Conservation (phyloP, 2,888 invertebrate species). For the Leptopilina syphax region DNA sequence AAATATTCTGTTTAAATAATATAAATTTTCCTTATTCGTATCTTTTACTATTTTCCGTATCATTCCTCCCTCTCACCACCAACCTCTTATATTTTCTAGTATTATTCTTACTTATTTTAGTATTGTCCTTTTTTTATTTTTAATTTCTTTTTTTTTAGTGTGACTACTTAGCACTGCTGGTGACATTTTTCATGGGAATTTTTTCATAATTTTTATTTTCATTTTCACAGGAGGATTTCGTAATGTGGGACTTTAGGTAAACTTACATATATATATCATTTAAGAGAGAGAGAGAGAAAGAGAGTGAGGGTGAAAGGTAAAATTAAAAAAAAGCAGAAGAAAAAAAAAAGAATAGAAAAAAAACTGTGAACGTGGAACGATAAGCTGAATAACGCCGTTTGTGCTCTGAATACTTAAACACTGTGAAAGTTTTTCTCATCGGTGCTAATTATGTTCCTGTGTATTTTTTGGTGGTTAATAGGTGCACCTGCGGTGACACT, state of each 20-base stretch:
- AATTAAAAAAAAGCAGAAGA: too few relatives aligned
- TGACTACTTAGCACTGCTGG: neutral
- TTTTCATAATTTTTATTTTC: constrained; percentile 21
- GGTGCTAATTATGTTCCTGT: constrained; percentile 67
- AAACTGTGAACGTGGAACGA: constrained; percentile 32
- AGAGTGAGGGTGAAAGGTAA: too few relatives aligned
- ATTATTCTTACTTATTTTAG: neutral
- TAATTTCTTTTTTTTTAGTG: too few relatives aligned
- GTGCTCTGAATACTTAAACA: constrained; percentile 26
- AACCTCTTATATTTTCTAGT: too few relatives aligned
- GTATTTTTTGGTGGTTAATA: constrained; percentile 70
- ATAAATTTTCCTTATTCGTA: too few relatives aligned
- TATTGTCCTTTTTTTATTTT: too few relatives aligned
- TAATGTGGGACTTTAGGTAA: constrained; percentile 38
- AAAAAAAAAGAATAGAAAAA: neutral
- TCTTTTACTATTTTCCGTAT: too few relatives aligned
- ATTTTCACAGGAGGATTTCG: constrained; percentile 23
- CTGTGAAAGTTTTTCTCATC: constrained; percentile 15
- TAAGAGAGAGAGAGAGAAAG: neutral
- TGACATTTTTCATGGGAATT: neutral
- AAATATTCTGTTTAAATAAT: too few relatives aligned
- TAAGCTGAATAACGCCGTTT: constrained; percentile 29
- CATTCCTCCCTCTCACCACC: too few relatives aligned
- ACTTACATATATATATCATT: constrained; percentile 34
- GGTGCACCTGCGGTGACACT: constrained; percentile 69